Conservation (phyloP, 2,797 vertebrate species). For the Danio choprae region DNA sequence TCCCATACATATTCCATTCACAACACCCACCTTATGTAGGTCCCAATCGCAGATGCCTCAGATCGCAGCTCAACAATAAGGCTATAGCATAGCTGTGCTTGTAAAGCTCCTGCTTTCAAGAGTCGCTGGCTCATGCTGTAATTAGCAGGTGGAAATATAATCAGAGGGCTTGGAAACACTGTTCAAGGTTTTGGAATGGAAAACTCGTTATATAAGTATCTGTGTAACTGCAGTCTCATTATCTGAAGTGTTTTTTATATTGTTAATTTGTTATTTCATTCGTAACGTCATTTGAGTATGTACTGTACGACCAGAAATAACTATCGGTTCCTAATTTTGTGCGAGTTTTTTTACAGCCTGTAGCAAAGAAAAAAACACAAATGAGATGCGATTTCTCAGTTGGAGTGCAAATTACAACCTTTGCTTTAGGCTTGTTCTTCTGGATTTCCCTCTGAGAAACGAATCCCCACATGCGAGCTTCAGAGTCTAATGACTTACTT, state of each 20-base stretch:
- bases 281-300: neutral
- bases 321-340: neutral
- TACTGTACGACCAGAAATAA: neutral
- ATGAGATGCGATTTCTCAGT: neutral
- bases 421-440: neutral
- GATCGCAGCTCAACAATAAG: slow-evolving; percentile 9
- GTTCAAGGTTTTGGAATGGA: slow-evolving; percentile 3
- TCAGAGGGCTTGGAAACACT: neutral
- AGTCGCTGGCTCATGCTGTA: neutral
- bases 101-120: neutral
- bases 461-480: neutral
- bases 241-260: slow-evolving; percentile 4
- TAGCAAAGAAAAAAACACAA: neutral
- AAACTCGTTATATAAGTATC: neutral
- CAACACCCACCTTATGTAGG: neutral
- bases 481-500: neutral
- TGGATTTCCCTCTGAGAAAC: neutral
- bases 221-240: neutral
- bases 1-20: neutral
- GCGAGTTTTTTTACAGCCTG: neutral
- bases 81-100: neutral
- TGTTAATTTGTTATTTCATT: neutral
- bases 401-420: slow-evolving; percentile 7
- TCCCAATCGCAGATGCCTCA: neutral
- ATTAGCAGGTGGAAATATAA: slow-evolving; percentile 3